phyloP scores from a whole-genome alignment of 2,888 invertebrate species.

The Caenorhabditis zanzibari region DNA sequence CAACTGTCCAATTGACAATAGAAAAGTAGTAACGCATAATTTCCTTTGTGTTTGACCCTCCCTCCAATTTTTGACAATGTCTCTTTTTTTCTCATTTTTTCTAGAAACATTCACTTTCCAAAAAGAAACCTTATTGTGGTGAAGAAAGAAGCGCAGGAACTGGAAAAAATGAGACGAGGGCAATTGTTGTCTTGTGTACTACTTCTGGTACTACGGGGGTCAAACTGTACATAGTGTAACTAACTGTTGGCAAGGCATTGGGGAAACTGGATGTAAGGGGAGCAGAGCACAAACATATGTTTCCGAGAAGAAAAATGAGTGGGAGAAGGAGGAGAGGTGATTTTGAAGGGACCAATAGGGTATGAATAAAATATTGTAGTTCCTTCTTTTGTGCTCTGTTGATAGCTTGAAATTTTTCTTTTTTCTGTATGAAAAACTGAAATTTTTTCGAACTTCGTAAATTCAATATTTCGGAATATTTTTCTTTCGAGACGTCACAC shows the following conservation, averaged over 20 bases:
- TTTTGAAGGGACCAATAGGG: conserved; percentile 38
- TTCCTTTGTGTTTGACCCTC: conserved; percentile 46
- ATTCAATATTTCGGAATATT: no score
- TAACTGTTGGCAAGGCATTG: conserved; percentile 38
- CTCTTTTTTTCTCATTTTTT: conserved; percentile 13
- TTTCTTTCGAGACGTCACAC: no score
- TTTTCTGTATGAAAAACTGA: no score
- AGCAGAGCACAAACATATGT: conserved; percentile 52
- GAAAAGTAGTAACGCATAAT: conserved; percentile 40
- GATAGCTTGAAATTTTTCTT: not conserved
- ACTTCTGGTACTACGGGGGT: conserved; percentile 33
- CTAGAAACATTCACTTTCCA: conserved; percentile 36
- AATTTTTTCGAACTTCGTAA: no score
- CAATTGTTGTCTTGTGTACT: conserved; percentile 30
- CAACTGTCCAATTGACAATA: conserved; percentile 14
- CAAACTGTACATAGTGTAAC: conserved; percentile 59
- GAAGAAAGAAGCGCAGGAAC: conserved; percentile 18
- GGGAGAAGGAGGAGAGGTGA: conserved; percentile 41
- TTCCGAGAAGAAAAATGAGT: conserved; percentile 14
- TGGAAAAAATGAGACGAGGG: conserved; percentile 22
- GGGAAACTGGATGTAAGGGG: conserved; percentile 35
- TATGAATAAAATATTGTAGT: conserved; percentile 56
- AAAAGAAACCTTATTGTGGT: conserved; percentile 19
- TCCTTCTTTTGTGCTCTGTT: not conserved
- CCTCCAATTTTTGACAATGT: conserved; percentile 3